A percentile compares a stretch with the other conserved stretches of the same genome.
These are phyloP conservation scores for Podarcis lilfordi DNA, from an alignment of 2,797 vertebrate species.

Conservation along the genomic window DNA sequence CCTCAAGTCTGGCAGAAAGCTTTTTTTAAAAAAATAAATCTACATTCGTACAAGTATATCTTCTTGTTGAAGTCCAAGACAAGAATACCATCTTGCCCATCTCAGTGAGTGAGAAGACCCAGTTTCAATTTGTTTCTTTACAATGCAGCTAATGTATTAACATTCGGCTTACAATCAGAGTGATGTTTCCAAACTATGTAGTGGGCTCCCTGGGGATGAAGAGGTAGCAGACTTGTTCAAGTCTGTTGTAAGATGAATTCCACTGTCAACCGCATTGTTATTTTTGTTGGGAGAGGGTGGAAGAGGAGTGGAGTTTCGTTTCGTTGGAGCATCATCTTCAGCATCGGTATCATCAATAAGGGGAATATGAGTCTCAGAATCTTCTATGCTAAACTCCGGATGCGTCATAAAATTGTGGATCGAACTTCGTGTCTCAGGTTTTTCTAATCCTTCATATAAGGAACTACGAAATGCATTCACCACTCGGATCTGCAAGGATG, in stretches of 20 bases:
- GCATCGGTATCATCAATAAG: constrained; percentile 99
- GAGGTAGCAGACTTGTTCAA: constrained; percentile 92
- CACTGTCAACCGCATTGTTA: constrained; percentile 97
- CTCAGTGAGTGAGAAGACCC: constrained; percentile 85
- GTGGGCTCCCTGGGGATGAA: constrained; percentile 93
- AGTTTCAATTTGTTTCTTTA: constrained; percentile 84
- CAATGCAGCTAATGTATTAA: constrained; percentile 84
- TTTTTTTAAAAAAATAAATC: constrained; percentile 92
- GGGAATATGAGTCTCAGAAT: constrained; percentile 98
- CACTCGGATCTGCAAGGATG: constrained; percentile 93
- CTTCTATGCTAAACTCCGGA: constrained; percentile 99
- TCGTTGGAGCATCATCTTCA: constrained; percentile 97
- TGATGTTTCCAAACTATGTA: constrained; percentile 99
- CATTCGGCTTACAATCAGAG: constrained; percentile 93
- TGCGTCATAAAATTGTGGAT: constrained; percentile 99
- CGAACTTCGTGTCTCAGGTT: constrained; percentile 95
- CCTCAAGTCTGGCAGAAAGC: constrained; percentile 88
- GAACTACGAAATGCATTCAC: constrained; percentile 99
- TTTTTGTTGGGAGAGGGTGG: constrained; percentile 96
- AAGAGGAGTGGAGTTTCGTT: constrained; percentile 88
- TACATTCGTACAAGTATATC: constrained; percentile 95
- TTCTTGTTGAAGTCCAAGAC: constrained; percentile 90
- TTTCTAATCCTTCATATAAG: constrained; percentile 98
- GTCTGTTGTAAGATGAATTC: constrained; percentile 93
- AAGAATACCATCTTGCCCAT: constrained; percentile 82